phyloP scores from a whole-genome alignment of 1,140 invertebrate genomes.

The Aphaenogaster ashmeadi region DNA sequence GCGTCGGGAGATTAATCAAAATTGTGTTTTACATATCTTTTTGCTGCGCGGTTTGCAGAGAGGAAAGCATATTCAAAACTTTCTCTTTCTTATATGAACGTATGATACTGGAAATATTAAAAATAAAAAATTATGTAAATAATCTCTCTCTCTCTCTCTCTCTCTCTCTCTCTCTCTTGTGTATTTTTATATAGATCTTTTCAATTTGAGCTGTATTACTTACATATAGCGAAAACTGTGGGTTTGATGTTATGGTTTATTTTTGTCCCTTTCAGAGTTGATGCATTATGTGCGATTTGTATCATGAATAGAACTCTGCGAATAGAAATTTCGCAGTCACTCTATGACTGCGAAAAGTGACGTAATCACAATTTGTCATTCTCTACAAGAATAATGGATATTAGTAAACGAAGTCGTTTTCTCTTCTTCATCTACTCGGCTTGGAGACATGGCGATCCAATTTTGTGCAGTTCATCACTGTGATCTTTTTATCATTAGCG shows the following conservation, averaged over 20 bases:
- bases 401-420: constrained; percentile 11
- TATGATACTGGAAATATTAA: not conserved
- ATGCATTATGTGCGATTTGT: constrained; percentile 6
- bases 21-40: not conserved
- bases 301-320: not conserved
- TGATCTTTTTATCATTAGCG: constrained; percentile 40
- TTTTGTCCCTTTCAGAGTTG: not conserved
- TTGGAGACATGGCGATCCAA: constrained; percentile 9
- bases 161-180: too few species aligned
- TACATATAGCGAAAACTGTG: not conserved
- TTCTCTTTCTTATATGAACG: not conserved
- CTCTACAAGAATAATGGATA: constrained; percentile 10
- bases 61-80: not conserved
- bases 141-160: not conserved
- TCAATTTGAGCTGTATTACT: not conserved
- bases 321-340: too few species aligned
- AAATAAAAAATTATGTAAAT: not conserved
- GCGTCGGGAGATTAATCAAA: not conserved
- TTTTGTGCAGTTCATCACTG: constrained; percentile 19
- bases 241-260: not conserved
- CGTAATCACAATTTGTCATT: constrained; percentile 23
- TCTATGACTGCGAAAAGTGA: not conserved
- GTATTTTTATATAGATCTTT: not conserved
- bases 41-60: not conserved
- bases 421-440: not conserved